A percentile compares a stretch with the other conserved stretches of the same genome.
These are phyloP conservation scores for Brachystomella parvula DNA, from an alignment of 1,140 invertebrate species.

Conservation along the genomic window DNA sequence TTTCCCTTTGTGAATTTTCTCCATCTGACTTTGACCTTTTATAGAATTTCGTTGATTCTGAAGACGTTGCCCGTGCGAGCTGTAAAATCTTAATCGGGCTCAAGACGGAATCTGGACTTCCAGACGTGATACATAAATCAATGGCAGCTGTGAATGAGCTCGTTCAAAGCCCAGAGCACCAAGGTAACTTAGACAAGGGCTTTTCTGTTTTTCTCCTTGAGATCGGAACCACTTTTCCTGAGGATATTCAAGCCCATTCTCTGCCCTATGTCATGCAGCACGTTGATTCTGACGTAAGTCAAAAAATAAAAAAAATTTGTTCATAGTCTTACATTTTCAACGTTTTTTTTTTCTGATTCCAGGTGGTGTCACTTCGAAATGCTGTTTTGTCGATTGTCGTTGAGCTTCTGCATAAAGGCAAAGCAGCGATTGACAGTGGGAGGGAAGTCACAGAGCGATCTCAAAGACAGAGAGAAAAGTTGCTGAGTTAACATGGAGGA, in stretches of 20 bases:
- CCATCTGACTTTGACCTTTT: no score
- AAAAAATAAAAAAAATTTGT: not conserved
- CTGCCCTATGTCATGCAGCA: not conserved
- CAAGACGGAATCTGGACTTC: not conserved
- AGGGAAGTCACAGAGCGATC: not conserved
- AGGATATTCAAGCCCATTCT: not conserved
- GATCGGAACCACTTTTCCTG: constrained; percentile 1
- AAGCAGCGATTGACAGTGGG: not conserved
- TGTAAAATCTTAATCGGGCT: not conserved
- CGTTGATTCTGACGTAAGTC: not conserved
- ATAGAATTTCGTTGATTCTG: not conserved
- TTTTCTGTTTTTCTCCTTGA: not conserved
- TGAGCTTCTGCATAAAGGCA: not conserved
- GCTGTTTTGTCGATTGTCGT: not conserved
- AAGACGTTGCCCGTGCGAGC: not conserved
- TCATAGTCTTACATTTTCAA: not conserved
- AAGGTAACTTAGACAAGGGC: not conserved
- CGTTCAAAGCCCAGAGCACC: not conserved
- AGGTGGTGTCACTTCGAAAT: not conserved
- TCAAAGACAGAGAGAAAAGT: not conserved
- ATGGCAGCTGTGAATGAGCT: not conserved
- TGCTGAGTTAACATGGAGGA: not conserved
- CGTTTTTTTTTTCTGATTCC: not conserved
- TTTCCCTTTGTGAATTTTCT: no score
- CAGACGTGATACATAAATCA: not conserved